Base-by-base conservation (phyloP, 2,888 invertebrate species). In the Willowsia nigromaculata region DNA sequence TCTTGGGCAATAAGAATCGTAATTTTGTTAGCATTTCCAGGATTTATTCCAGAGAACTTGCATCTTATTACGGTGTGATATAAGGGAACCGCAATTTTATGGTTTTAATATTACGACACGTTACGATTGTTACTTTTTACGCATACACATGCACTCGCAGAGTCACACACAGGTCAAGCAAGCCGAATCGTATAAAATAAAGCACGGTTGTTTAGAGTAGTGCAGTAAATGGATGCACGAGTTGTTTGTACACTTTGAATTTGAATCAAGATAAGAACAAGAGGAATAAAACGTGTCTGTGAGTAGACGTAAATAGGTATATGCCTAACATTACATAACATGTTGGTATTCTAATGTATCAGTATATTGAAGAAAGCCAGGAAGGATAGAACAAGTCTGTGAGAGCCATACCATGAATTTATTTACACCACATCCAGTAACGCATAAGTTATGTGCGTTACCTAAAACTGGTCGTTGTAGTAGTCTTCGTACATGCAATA, bases 381-480 rank as follows among this genome's bases (percentile, higher is more conserved):
- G 65, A 43, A 74, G 22, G 47, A 76, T 25, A 27, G 50, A 76
- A 15, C 47, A 59, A 40, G n/a, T 6, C 33, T 37, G n/a, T n/a
- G 80, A 53, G 62, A 43, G 81, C 43, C 62, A 50, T 15, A 50
- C 47, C 47, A 27, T 83, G 76, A 78, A 83, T 88, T 88, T 88
- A 88, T 88, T 88, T 83, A 83, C 88, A 76, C 83, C 53, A 68
- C 88, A 76, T 83, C 88, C 83, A 88, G 88, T 83, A 88, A 88
- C 82, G 59, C 18, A 83, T 68, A 82, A 82, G 62, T 82, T 82
- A 74, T 88, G 82, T 74, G 43, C 18, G 22, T 76, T 85, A n/a
- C 62, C 37, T 74, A 25, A 25, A 62, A 62, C 50, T 62, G 22
- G 37, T 80, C 56, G 53, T 80, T 80, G 56, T 56, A 22, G 0